Percentiles rank a stretch among this genome's conserved stretches.
These are phyloP conservation scores for Champsocephalus esox DNA, from an alignment of 2,797 vertebrate genomes.

Conservation along the genomic window DNA sequence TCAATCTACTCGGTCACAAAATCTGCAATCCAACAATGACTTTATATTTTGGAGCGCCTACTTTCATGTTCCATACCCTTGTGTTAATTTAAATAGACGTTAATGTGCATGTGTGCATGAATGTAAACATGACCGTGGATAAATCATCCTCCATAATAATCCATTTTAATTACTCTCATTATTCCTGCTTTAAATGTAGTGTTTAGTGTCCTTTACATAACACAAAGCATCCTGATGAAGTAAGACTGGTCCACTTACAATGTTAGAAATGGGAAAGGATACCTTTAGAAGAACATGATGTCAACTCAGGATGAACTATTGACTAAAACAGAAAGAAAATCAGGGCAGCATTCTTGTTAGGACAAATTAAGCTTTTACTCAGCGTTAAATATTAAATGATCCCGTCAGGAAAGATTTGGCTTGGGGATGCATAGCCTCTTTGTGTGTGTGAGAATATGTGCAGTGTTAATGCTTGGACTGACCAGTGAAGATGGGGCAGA, in stretches of 20 bases:
- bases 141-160: not conserved
- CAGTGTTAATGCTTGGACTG: conserved; percentile 69
- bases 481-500: conserved; percentile 99
- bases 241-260: conserved; percentile 34
- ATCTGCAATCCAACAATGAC: conserved; percentile 39
- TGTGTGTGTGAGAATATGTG: not conserved
- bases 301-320: conserved; percentile 11
- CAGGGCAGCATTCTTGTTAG: conserved; percentile 21
- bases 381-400: conserved; percentile 39
- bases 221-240: conserved; percentile 44
- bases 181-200: conserved; percentile 19
- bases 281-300: conserved; percentile 45
- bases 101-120: too few relatives aligned
- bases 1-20: conserved; percentile 27
- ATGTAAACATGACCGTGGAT: not conserved
- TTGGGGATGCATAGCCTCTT: not conserved
- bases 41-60: conserved; percentile 34
- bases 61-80: not conserved
- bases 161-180: not conserved
- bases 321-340: conserved; percentile 36
- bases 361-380: conserved; percentile 42
- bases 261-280: too few relatives aligned
- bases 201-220: conserved; percentile 34
- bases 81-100: not conserved
- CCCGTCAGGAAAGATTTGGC: conserved; percentile 14